phyloP scores from a whole-genome alignment of 2,888 invertebrate species.

The Meta bourneti region DNA sequence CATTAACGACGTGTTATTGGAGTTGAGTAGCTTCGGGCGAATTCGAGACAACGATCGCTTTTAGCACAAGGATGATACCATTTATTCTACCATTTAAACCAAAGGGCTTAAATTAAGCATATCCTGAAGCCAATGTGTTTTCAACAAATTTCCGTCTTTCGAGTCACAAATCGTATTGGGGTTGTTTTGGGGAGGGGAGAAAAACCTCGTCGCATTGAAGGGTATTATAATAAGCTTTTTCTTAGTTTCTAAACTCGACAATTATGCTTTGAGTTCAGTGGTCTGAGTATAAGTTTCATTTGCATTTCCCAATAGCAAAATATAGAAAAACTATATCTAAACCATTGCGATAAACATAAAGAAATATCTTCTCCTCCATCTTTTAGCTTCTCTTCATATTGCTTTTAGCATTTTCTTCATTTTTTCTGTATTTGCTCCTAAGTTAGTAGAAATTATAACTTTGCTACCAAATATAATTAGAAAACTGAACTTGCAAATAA shows the following conservation, averaged over 20 bases:
- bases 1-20: background rate
- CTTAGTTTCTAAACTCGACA: background rate
- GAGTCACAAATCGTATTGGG: background rate
- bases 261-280: background rate
- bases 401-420: no score
- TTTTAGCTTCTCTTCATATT: no score
- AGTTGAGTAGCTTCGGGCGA: background rate
- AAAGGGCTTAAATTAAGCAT: background rate
- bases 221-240: background rate
- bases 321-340: no score
- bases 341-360: no score
- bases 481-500: no score
- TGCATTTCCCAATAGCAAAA: background rate
- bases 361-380: no score
- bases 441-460: no score
- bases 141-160: background rate
- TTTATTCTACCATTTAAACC: background rate
- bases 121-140: background rate
- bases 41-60: background rate
- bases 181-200: background rate
- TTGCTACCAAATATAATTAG: no score
- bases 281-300: background rate
- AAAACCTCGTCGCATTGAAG: background rate
- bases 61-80: background rate
- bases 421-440: no score